Base-by-base conservation (phyloP, 2,113 vertebrate species). In the Bostrychus sinensis region DNA sequence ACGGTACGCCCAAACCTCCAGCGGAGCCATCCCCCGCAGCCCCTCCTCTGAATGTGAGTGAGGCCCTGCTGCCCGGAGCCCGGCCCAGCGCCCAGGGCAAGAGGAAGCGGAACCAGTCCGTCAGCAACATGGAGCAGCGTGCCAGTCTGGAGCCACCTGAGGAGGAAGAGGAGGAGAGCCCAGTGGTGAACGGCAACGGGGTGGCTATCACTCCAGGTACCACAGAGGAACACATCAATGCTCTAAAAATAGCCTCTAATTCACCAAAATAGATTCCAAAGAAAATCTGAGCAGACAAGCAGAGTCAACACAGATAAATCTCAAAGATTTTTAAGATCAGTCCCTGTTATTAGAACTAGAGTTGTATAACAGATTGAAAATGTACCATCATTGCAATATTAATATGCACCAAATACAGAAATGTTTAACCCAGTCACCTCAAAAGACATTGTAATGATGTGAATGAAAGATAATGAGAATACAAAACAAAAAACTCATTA, bases 71-170 rank as follows among this genome's bases (percentile, higher is more conserved):
- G 84, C 97, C 97, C n/a, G 97, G 97, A 86, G 96, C 95, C 87
- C 95, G 95, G 88, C 96, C 97, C 75, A 98, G 96, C 59, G 93
- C 96, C 73, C 95, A 98, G 92, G 97, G 97, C 81, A 99, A 99
- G 82, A 93, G 97, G 68, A 98, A 96, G 84, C 94, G 97, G 82
- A 99, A 99, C 89, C 98, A 99, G 73, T 99, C 97, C 45, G 97
- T 99, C 71, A 99, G 96, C 92, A 98, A 98, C 89, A 99, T 99
- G 97, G 97, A 99, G 85, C 98, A 98, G 90, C 88, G 88, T 0
- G 93, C 96, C 42, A 96, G 95, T 76, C 91, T 97, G 78, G 96
- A 98, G 81, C 96, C 96, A 16, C 96, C 96, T 0, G 96, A 98
- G 81, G 97, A 98, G 62, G 97, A 99, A 63, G 96, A 98, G 59